A percentile compares a stretch with the other conserved stretches of the same genome.
phyloP scores from a whole-genome alignment of 30 jellyfish, hydroid and myxozoan genomes.

The Aurelia aurita region DNA sequence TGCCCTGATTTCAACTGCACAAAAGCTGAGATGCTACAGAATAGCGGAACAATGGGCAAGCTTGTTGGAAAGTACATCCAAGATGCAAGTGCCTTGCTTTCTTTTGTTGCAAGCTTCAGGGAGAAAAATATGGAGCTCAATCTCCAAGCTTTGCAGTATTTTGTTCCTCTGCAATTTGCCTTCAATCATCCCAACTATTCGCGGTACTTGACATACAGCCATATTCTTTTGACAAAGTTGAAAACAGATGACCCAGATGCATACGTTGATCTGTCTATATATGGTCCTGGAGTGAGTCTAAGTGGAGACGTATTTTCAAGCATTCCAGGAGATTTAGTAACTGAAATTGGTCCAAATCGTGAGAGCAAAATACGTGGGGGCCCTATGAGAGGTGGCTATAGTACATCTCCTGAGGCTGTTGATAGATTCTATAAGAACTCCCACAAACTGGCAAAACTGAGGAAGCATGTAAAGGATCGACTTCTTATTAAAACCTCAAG shows the following conservation, averaged over 20 bases:
- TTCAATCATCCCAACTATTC: slow-evolving; percentile 64
- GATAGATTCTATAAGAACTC: slow-evolving; percentile 48
- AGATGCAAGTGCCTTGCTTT: slow-evolving; percentile 58
- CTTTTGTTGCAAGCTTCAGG: too few species aligned
- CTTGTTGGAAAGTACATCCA: slow-evolving; percentile 44
- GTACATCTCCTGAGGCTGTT: slow-evolving; percentile 67
- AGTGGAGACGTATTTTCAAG: slow-evolving; percentile 54
- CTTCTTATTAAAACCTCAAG: slow-evolving; percentile 48
- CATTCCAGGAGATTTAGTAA: slow-evolving; percentile 59
- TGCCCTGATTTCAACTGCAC: slow-evolving; percentile 37
- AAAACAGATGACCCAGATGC: slow-evolving; percentile 63
- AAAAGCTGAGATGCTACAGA: slow-evolving; percentile 59
- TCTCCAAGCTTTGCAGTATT: slow-evolving; percentile 32
- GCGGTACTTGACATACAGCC: slow-evolving; percentile 67
- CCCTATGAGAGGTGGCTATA: slow-evolving; percentile 65
- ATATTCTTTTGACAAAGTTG: slow-evolving; percentile 55
- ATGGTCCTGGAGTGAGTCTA: slow-evolving; percentile 58
- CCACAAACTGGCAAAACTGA: slow-evolving; percentile 62
- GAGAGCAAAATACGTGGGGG: slow-evolving; percentile 66
- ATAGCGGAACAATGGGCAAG: slow-evolving; percentile 52
- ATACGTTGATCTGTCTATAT: slow-evolving; percentile 39
- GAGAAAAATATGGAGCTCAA: slow-evolving; percentile 32
- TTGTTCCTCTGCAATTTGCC: slow-evolving; percentile 63
- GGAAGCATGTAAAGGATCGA: slow-evolving; percentile 55
- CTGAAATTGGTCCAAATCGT: slow-evolving; percentile 57